Percentiles rank a stretch among this genome's conserved stretches.
phyloP scores from a whole-genome alignment of 2,888 invertebrate genomes.

The Julus scandinavius region DNA sequence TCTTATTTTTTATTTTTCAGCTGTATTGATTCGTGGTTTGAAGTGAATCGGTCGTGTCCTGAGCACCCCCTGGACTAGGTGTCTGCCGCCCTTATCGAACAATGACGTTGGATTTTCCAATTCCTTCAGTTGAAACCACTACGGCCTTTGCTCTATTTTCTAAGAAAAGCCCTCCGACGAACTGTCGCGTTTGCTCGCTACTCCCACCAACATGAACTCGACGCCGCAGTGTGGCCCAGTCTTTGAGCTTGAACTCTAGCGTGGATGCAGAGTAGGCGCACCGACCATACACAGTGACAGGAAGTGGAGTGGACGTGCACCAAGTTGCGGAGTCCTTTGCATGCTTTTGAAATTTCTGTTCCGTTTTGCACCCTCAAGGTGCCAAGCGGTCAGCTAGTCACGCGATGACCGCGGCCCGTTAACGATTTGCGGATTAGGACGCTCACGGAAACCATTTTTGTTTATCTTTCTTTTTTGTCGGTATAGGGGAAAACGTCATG shows the following conservation, averaged over 20 bases:
- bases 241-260: not conserved
- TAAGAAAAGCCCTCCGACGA: conserved; percentile 16
- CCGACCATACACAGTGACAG: not conserved
- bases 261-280: not conserved
- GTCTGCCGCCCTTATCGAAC: not conserved
- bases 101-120: conserved; percentile 35
- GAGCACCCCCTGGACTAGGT: conserved; percentile 94
- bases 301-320: not conserved
- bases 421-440: not conserved
- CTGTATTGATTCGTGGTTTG: conserved; percentile 99
- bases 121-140: conserved; percentile 43
- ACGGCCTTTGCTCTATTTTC: conserved; percentile 53
- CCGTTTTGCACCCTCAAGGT: not conserved
- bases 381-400: not conserved
- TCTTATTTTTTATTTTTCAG: conserved; percentile 71
- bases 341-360: not conserved
- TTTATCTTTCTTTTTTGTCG: not conserved
- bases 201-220: no score
- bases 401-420: not conserved
- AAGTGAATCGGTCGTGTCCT: conserved; percentile 98
- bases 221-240: not conserved
- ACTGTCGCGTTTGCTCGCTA: not conserved
- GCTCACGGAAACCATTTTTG: not conserved
- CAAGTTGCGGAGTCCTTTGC: not conserved
- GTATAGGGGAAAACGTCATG: not conserved